These are phyloP conservation scores for Chloropsis hardwickii DNA, from an alignment of 2,113 vertebrate species.

Conservation along the genomic window DNA sequence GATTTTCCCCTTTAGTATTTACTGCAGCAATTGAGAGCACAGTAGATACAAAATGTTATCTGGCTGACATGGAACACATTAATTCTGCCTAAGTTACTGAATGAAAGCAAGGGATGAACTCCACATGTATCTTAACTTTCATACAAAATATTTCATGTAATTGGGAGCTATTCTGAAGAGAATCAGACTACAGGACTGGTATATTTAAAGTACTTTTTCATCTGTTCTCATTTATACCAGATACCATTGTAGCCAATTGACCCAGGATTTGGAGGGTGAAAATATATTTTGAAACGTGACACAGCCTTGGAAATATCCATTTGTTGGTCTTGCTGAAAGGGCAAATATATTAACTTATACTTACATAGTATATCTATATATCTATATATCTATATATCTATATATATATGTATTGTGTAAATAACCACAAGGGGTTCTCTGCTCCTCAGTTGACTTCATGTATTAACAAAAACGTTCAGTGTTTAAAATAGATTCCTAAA, in stretches of 20 bases:
- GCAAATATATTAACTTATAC: background rate
- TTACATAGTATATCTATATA: background rate
- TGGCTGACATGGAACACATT: background rate
- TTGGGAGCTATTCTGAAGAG: background rate
- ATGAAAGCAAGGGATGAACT: background rate
- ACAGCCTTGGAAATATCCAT: background rate
- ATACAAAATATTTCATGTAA: background rate
- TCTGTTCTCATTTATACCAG: background rate
- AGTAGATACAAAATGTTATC: background rate
- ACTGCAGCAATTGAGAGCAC: background rate
- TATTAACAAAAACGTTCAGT: background rate
- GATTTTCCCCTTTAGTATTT: background rate
- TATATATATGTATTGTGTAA: background rate
- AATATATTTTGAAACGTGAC: background rate
- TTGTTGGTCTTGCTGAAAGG: background rate
- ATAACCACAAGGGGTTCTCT: background rate
- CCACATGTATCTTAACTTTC: background rate
- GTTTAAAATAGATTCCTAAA: background rate
- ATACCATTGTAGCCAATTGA: background rate
- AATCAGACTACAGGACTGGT: background rate
- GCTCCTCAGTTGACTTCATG: fast-evolving
- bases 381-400: too few relatives aligned
- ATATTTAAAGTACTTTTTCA: background rate
- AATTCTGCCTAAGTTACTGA: background rate
- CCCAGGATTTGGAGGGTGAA: background rate